Base-by-base conservation (phyloP, 1,140 invertebrate species). In the Arion vulgaris region DNA sequence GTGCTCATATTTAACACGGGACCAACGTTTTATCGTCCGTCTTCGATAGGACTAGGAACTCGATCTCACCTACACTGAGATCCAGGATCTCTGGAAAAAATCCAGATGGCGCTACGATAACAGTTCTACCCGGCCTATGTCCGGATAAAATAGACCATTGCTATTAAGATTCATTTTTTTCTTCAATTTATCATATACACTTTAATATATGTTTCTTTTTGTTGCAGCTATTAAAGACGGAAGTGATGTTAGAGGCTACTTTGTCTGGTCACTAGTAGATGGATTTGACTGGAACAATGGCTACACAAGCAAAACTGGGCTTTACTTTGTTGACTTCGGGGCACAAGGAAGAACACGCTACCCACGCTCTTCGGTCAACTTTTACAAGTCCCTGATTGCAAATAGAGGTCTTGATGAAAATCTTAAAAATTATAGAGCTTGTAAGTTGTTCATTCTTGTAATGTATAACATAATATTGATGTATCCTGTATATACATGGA, bases 231-330 rank as follows among this genome's bases (percentile, higher is more conserved):
- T 95, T 39, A 91, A 94, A 23, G 94, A 95, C 86, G 93, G 94
- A 0, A 95, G 94, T 57, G 94, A 95, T 36, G 93, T 96, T 0
- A 90, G 93, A 36, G 95, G 93, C 0, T 96, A 96, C 88, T 94
- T 94, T 0, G 91, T 94, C 73, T 96, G 96, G 95, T 95, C 94
- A 84, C 89, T 96, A 0, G 90, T 96, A 76, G 96, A 96, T 84
- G 96, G 95, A 88, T 96, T 96, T 89, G 96, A 96, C 91, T 96
- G 96, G 95, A 89, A 89, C 0, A 86, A 66, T 41, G 92, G 92
- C 0, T 93, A 91, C 85, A 86, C 77, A 0, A 91, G 94, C 82
- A 95, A 94, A 85, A 96, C 95, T 89, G 96, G 96, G 0, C 87
- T 96, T 0, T 95, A 95, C 84, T 84, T 94, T 26, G 95, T 96